phyloP scores from a whole-genome alignment of 2,113 vertebrate species.

The Cygnus buccinator region DNA sequence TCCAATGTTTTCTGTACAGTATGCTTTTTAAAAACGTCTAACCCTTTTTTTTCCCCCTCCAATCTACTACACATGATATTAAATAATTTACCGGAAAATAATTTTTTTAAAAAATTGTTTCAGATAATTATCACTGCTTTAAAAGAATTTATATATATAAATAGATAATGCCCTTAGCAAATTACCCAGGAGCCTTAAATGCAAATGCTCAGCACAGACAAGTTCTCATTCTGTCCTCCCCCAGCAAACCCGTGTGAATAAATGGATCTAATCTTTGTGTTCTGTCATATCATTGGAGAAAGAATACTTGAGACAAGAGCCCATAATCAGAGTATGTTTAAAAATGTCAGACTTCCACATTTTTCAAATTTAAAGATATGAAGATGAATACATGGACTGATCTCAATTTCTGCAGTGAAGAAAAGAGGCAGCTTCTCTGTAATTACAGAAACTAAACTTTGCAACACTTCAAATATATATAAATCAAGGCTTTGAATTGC shows the following conservation, averaged over 20 bases:
- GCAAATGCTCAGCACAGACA: neutral
- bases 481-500: slow-evolving; percentile 30
- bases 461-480: slow-evolving; percentile 60
- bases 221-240: neutral
- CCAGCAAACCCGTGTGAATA: neutral
- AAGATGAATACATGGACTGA: slow-evolving; percentile 35
- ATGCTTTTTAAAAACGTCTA: neutral
- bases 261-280: slow-evolving; percentile 13
- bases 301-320: slow-evolving; percentile 43
- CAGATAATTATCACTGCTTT: neutral
- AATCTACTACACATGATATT: neutral
- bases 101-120: neutral
- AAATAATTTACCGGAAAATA: neutral
- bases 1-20: neutral
- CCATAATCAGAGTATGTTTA: slow-evolving; percentile 39
- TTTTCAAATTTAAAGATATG: slow-evolving; percentile 50
- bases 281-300: slow-evolving; percentile 7
- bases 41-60: neutral
- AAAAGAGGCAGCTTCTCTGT: slow-evolving; percentile 43
- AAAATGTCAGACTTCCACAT: slow-evolving; percentile 48
- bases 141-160: neutral
- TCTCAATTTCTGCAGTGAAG: slow-evolving; percentile 38
- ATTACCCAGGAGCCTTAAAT: neutral
- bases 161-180: neutral
- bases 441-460: slow-evolving; percentile 67